Conservation (phyloP, 1,140 invertebrate genomes). For the Bombus soroeensis region DNA sequence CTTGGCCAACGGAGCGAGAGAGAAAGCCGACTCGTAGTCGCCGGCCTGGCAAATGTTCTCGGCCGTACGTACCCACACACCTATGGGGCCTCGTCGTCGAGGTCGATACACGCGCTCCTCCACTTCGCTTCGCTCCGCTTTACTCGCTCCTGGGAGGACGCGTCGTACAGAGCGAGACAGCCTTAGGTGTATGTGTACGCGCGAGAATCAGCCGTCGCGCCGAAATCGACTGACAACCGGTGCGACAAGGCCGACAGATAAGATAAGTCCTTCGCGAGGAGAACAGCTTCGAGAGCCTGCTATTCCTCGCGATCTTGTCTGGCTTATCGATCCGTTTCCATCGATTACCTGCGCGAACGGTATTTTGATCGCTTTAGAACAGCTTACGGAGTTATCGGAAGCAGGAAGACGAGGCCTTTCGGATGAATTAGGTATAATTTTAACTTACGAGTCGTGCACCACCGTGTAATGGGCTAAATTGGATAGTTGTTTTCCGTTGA, state of each 20-base stretch:
- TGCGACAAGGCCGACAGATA: slow-evolving; percentile 9
- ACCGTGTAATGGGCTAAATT: not conserved
- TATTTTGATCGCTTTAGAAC: not conserved
- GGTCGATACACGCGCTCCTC: slow-evolving; percentile 77
- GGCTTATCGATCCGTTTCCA: slow-evolving; percentile 13
- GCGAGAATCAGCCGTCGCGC: slow-evolving; percentile 12
- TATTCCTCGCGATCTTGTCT: not conserved
- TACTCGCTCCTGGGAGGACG: slow-evolving; percentile 63
- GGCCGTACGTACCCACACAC: slow-evolving; percentile 72
- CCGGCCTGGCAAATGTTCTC: slow-evolving; percentile 63
- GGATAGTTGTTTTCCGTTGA: not conserved
- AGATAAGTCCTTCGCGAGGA: slow-evolving; percentile 21
- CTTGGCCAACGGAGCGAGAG: slow-evolving; percentile 50
- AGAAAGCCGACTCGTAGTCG: slow-evolving; percentile 58
- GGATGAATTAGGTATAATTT: rapidly evolving
- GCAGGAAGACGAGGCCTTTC: not conserved
- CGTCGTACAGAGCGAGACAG: slow-evolving; percentile 51
- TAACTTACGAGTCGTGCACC: not conserved
- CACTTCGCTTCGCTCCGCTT: slow-evolving; percentile 59
- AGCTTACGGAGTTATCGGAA: not conserved
- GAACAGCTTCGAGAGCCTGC: not conserved
- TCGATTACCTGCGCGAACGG: not conserved
- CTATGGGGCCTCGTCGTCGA: slow-evolving; percentile 65
- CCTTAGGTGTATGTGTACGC: not conserved
- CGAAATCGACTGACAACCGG: not conserved